Base-by-base conservation (phyloP, 2,797 vertebrate genomes). In the Ispidina lecontei region DNA sequence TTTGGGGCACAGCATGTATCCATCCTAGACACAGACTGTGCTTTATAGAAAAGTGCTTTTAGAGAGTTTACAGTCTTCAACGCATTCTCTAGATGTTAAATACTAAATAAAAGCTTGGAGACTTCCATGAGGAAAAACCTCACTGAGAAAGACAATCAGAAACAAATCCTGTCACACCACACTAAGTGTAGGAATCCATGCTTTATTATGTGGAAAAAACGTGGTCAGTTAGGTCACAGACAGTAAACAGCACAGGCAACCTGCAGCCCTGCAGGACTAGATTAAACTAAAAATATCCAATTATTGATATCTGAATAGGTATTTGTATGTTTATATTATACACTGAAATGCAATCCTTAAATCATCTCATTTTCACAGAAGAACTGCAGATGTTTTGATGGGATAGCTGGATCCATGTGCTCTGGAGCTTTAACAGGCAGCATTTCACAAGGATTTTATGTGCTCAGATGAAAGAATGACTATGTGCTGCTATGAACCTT, bases 331-430 rank as follows among this genome's bases (percentile, higher is more conserved):
- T 65, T 92, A 31, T 54, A 76, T 73, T 84, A 55, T n/a, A 91
- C 29, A 43, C 12, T 71, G n/a, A 96, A 95, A 89, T 16, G 47
- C 4, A 90, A 46, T 67, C 71, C 60, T 92, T 81, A 83, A 80
- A 31, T 70, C 51, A 60, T 10, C 56, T 56, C 29, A 76, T 91
- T 73, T 68, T 11, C 59, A 62, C 4, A 62, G 28, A 89, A 91
- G 17, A 94, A 84, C 19, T 69, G 21, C 20, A 95, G 21, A 8
- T 26, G 89, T 51, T 84, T 64, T 23, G 10, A n/a, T 10, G 75
- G 22, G 21, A 87, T 15, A 73, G 29, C 19, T 81, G 52, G 79
- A n/a, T 59, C 52, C 8, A 4, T 17, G 25, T 39, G 33, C 67
- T 84, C 56, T 55, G 54, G 17, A 76, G 74, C 56, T 88, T 70